phyloP scores from a whole-genome alignment of 2,797 vertebrate genomes.

The Protonibea diacanthus region DNA sequence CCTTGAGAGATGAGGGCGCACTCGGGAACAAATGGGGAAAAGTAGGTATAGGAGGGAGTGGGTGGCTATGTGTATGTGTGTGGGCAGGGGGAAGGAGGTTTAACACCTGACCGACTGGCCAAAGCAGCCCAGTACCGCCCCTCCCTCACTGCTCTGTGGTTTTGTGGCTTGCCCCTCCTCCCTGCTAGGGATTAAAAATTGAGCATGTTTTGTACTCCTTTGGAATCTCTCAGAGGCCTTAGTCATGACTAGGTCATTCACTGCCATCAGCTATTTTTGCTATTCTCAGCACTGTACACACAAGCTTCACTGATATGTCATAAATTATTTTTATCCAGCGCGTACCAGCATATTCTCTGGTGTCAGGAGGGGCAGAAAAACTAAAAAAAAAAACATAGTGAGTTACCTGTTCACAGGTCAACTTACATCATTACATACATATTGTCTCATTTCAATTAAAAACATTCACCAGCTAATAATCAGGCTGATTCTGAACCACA shows the following conservation, averaged over 20 bases:
- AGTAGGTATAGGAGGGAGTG: conserved; percentile 32
- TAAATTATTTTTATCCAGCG: conserved; percentile 54
- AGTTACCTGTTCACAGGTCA: conserved; percentile 14
- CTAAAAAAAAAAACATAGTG: background rate
- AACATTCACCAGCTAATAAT: background rate
- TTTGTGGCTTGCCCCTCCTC: conserved; percentile 15
- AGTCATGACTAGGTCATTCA: conserved; percentile 75
- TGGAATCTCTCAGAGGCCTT: conserved; percentile 62
- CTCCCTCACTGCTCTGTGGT: conserved; percentile 28
- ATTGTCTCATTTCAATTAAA: background rate
- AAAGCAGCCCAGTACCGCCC: conserved; percentile 33
- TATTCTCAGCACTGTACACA: conserved; percentile 65
- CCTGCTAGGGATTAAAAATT: conserved; percentile 68
- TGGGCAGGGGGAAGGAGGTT: conserved; percentile 9
- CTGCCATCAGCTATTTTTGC: conserved; percentile 67
- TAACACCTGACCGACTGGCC: conserved; percentile 32
- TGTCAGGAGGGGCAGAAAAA: conserved; percentile 9
- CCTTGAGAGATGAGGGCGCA: conserved; percentile 72
- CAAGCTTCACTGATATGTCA: conserved; percentile 58
- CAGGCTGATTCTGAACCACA: background rate
- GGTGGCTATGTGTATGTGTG: too few relatives aligned
- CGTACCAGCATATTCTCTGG: conserved; percentile 19
- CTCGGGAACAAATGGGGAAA: conserved; percentile 45
- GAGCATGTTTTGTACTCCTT: conserved; percentile 67
- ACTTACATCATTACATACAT: background rate